Conservation (phyloP, 2,888 invertebrate genomes). For the Pseudoips prasinana region DNA sequence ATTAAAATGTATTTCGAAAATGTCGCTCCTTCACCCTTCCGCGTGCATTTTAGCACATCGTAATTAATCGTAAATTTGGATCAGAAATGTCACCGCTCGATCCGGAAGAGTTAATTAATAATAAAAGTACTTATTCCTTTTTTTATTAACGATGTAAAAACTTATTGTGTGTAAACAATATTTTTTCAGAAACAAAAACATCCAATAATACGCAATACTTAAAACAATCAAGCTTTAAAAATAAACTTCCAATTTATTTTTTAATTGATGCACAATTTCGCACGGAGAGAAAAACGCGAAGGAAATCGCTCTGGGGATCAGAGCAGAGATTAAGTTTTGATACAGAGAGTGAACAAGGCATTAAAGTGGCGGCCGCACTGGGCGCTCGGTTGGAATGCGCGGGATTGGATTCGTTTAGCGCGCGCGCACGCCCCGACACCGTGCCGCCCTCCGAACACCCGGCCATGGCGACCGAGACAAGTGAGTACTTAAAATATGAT, state of each 20-base stretch:
- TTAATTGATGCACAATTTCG: conserved; percentile 19
- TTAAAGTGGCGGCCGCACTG: conserved; percentile 71
- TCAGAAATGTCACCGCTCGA: conserved; percentile 40
- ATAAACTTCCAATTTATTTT: conserved; percentile 28
- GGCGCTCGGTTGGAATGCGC: conserved; percentile 76
- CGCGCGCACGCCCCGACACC: conserved; percentile 72
- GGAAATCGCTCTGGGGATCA: conserved; percentile 24
- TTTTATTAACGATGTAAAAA: conserved; percentile 8
- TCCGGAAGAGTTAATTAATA: conserved; percentile 12
- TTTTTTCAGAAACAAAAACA: conserved; percentile 48
- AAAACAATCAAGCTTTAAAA: conserved; percentile 48
- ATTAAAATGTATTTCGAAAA: no score
- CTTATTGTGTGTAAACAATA: conserved; percentile 27
- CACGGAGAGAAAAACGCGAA: conserved; percentile 5
- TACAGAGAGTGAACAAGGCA: conserved; percentile 50
- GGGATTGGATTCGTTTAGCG: conserved; percentile 73
- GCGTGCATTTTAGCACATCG: conserved; percentile 31
- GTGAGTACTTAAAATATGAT: conserved; percentile 46
- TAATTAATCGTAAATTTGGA: no score
- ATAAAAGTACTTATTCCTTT: conserved; percentile 28
- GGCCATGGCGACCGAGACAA: conserved; percentile 80
- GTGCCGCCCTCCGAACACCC: conserved; percentile 78
- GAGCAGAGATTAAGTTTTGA: conserved; percentile 30
- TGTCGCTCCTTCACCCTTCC: no score
- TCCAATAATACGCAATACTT: conserved; percentile 40